These are phyloP conservation scores for Andrena marginata DNA, from an alignment of 2,888 invertebrate genomes.

Conservation along the genomic window DNA sequence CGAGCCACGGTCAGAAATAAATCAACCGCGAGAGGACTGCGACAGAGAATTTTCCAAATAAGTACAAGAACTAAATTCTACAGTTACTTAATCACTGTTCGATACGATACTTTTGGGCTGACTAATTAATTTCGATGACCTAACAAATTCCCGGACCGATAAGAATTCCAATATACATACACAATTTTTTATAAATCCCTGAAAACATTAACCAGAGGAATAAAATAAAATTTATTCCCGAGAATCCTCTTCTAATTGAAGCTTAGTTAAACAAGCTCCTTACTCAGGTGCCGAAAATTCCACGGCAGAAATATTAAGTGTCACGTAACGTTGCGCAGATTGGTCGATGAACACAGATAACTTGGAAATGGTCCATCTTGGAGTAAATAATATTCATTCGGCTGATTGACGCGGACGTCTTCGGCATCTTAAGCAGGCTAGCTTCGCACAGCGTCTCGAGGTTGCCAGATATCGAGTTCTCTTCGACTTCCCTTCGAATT, in stretches of 20 bases:
- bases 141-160: too few relatives aligned
- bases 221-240: background rate
- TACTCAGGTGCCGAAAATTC: background rate
- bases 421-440: slow-evolving; percentile 23
- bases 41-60: slow-evolving; percentile 3
- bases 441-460: slow-evolving; percentile 1
- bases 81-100: background rate
- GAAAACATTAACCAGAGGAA: background rate
- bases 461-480: slow-evolving; percentile 21
- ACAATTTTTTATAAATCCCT: too few relatives aligned
- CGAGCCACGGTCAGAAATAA: slow-evolving; percentile 25
- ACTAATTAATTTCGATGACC: too few relatives aligned
- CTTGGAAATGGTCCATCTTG: slow-evolving; percentile 34
- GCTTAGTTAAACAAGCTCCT: background rate
- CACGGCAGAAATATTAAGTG: background rate
- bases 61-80: background rate
- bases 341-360: background rate
- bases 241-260: background rate
- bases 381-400: slow-evolving; percentile 35
- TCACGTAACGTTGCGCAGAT: background rate
- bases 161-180: background rate
- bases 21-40: slow-evolving; percentile 6
- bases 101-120: too few relatives aligned
- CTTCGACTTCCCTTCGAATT: slow-evolving; percentile 8
- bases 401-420: slow-evolving; percentile 33